phyloP scores from a whole-genome alignment of 2,113 vertebrate genomes.

The Miniopterus natalensis region DNA sequence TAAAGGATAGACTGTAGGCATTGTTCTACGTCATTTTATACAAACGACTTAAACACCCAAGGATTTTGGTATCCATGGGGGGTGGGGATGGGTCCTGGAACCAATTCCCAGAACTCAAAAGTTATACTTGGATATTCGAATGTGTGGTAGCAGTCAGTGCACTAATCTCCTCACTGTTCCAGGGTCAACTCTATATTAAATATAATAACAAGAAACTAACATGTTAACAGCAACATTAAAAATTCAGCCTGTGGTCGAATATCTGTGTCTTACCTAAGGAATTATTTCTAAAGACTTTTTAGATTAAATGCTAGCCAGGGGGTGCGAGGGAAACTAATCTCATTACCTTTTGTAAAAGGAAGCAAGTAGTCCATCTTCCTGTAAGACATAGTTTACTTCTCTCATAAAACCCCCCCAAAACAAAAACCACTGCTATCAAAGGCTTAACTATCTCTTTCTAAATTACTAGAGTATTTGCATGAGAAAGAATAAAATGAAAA shows the following conservation, averaged over 20 bases:
- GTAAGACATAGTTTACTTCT: not conserved
- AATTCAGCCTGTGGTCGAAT: not conserved
- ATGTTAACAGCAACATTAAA: not conserved
- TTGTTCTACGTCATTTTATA: not conserved
- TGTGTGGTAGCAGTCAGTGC: not conserved
- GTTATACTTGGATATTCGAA: not conserved
- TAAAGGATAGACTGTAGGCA: not conserved
- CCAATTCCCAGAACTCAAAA: not conserved
- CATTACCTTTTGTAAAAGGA: slow-evolving; percentile 55
- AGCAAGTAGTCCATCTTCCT: not conserved
- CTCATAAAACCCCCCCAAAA: not conserved
- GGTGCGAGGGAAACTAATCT: not conserved
- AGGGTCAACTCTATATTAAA: not conserved
- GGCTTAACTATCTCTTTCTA: slow-evolving; percentile 43
- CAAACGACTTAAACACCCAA: not conserved
- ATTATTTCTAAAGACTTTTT: slow-evolving; percentile 46
- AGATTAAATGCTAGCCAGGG: slow-evolving; percentile 1
- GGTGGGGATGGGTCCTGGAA: not conserved
- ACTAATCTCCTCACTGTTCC: not conserved
- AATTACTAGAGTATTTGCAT: not conserved
- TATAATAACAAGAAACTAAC: not conserved
- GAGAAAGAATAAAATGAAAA: slow-evolving; percentile 46
- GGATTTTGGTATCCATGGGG: not conserved
- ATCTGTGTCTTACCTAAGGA: slow-evolving; percentile 17
- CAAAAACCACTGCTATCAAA: not conserved